Conservation (phyloP, 2,113 vertebrate genomes). For the Speoplatyrhinus poulsoni region DNA sequence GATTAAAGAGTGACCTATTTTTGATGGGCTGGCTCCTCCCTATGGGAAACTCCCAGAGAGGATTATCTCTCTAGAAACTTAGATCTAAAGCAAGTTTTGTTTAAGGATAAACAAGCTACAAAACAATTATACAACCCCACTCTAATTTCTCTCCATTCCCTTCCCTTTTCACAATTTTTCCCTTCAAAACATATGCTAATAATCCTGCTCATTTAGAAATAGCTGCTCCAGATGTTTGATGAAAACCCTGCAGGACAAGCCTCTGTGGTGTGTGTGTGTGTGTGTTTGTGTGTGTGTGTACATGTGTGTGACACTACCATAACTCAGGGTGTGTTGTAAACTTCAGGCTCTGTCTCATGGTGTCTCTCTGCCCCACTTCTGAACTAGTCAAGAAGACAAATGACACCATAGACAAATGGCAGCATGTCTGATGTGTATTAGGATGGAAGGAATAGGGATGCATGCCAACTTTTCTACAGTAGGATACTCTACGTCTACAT, state of each 20-base stretch:
- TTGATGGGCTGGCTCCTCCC: conserved; percentile 26
- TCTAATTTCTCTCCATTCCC: conserved; percentile 33
- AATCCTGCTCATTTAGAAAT: conserved; percentile 69
- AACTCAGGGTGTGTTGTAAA: neutral
- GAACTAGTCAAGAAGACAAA: conserved; percentile 3
- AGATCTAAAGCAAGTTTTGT: conserved; percentile 49
- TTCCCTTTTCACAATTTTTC: conserved; percentile 18
- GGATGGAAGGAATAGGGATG: conserved; percentile 53
- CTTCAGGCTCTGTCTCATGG: neutral
- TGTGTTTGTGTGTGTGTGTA: conserved; percentile 28
- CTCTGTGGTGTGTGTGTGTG: conserved; percentile 11
- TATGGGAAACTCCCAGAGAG: conserved; percentile 15
- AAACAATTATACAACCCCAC: conserved; percentile 52
- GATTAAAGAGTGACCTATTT: conserved; percentile 39
- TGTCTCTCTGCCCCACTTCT: conserved; percentile 59
- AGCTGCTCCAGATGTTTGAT: conserved; percentile 68
- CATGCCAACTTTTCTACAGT: conserved; percentile 16
- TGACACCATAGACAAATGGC: conserved; percentile 4
- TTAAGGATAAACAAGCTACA: conserved; percentile 21
- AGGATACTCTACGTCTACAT: conserved; percentile 2
- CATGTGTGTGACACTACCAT: neutral
- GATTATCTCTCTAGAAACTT: conserved; percentile 13
- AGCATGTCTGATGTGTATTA: conserved; percentile 11
- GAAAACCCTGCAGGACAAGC: conserved; percentile 52
- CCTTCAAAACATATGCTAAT: conserved; percentile 58